Evolutionary conservation across 2,888 invertebrate genomes (phyloP), one percentile per base, ranked within the genome.

Genomic region (Drosophila rellima): DNA sequence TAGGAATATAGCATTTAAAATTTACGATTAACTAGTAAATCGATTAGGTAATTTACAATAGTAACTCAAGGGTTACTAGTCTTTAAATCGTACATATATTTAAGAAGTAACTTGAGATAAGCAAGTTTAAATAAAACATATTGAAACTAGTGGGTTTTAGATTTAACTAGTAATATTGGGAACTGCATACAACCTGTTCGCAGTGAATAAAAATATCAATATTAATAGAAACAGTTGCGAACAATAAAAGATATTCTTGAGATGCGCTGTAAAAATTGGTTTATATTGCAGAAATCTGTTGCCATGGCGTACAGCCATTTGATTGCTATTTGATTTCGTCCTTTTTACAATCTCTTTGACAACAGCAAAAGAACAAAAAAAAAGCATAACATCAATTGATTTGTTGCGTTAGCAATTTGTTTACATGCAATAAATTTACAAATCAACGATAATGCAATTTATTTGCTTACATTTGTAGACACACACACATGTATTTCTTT

Each of bases 391-490:
- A 79, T 59, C 80, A 82, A 79, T 79, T 82, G 82, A 88, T 88
- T 85, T 82, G 80, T 70, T 76, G 73, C 57, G 70, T 79, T 66
- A 63, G 86, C 86, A 82, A 85, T 81, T 87, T 78, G 78, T 88
- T 87, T 84, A 87, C 82, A 81, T 87, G 88, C 70, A 84, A 89
- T 84, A 84, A 88, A 87, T 84, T 83, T 71, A 70, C 70, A 82
- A 89, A 87, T 84, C 87, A 87, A 86, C 80, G 74, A 84, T 83
- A 87, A 82, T 82, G 87, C 81, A 88, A 88, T 82, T 83, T 88
- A 77, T 82, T 71, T 69, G 66, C 73, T 29, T 44, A 62, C 29
- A 56, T 26, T 23, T 56, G 23, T 33, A 13, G 26, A 20, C 51
- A 39, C 37, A 55, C 23, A 42, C 23, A 23, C n/a, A 47, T 45